Evolutionary conservation across 23 tunicate species (phyloP).

Genomic region (Phallusia fumigata): DNA sequence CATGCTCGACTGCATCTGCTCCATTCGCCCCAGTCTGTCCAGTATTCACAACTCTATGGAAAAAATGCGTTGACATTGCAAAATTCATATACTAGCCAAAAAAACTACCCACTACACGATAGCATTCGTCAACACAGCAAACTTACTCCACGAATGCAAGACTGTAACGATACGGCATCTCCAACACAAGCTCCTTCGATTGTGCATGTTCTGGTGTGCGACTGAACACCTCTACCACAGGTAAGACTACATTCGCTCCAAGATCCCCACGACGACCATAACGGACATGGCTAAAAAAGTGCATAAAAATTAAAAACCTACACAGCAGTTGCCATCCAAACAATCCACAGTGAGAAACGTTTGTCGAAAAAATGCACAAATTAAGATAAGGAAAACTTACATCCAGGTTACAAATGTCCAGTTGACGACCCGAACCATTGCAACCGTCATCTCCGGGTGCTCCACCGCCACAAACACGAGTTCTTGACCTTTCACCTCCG

Average conservation of each 20-base stretch:
- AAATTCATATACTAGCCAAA: too few relatives aligned
- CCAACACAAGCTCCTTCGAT: slow-evolving; percentile 53
- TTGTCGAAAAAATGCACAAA: neutral
- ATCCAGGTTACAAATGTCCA: slow-evolving; percentile 17
- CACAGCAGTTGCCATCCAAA: too few relatives aligned
- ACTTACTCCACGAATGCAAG: slow-evolving; percentile 52
- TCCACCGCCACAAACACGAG: slow-evolving; percentile 38
- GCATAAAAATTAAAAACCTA: too few relatives aligned
- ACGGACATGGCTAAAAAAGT: slow-evolving; percentile 53
- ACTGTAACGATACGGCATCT: neutral
- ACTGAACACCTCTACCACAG: slow-evolving; percentile 71
- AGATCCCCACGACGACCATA: slow-evolving; percentile 63
- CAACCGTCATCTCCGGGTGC: slow-evolving; percentile 48
- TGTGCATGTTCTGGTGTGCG: slow-evolving; percentile 55
- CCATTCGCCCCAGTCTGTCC: slow-evolving; percentile 67
- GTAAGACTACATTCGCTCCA: slow-evolving; percentile 64
- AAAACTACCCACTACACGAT: too few relatives aligned
- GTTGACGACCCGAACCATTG: slow-evolving; percentile 28
- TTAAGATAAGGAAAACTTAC: slow-evolving; percentile 17
- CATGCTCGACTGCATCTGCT: slow-evolving; percentile 41
- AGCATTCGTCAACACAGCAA: neutral
- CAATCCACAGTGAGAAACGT: too few relatives aligned
- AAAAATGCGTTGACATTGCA: neutral
- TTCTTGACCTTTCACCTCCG: slow-evolving; percentile 32
- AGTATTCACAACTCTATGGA: slow-evolving; percentile 44